Conservation (phyloP, 64 coral and sea anemone genomes). For the Catalaphyllia jardinei region DNA sequence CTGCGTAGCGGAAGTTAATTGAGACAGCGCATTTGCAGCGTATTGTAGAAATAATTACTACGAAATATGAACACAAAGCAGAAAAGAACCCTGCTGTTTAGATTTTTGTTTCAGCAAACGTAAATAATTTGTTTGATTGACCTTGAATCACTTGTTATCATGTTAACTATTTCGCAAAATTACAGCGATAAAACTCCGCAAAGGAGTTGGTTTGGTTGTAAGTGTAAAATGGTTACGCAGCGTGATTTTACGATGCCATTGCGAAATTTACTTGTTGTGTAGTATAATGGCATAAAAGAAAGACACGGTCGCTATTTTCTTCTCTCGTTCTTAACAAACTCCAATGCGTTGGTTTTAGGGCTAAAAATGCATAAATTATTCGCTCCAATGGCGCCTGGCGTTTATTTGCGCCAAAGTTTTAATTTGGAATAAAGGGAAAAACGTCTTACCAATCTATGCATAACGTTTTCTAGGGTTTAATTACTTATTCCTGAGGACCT, state of each 20-base stretch:
- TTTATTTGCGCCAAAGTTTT: too few relatives aligned
- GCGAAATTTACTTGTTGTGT: neutral
- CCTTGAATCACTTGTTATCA: too few relatives aligned
- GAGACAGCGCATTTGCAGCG: too few relatives aligned
- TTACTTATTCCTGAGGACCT: too few relatives aligned
- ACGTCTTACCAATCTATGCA: too few relatives aligned
- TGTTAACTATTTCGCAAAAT: too few relatives aligned
- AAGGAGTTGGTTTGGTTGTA: too few relatives aligned
- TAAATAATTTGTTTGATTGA: neutral
- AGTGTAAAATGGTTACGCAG: neutral
- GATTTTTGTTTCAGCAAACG: neutral
- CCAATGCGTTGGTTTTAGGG: neutral
- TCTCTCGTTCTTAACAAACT: neutral
- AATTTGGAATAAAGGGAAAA: too few relatives aligned
- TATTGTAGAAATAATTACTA: neutral
- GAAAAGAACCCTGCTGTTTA: neutral
- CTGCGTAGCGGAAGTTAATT: too few relatives aligned
- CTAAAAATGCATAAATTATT: neutral
- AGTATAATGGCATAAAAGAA: neutral
- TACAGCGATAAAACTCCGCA: too few relatives aligned
- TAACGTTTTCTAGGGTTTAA: too few relatives aligned
- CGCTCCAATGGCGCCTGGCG: neutral
- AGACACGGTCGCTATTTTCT: neutral
- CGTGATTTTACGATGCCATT: neutral
- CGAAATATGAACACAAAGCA: neutral